These are phyloP conservation scores for Lepidurus couesii DNA, from an alignment of 1,140 invertebrate genomes.

Conservation along the genomic window DNA sequence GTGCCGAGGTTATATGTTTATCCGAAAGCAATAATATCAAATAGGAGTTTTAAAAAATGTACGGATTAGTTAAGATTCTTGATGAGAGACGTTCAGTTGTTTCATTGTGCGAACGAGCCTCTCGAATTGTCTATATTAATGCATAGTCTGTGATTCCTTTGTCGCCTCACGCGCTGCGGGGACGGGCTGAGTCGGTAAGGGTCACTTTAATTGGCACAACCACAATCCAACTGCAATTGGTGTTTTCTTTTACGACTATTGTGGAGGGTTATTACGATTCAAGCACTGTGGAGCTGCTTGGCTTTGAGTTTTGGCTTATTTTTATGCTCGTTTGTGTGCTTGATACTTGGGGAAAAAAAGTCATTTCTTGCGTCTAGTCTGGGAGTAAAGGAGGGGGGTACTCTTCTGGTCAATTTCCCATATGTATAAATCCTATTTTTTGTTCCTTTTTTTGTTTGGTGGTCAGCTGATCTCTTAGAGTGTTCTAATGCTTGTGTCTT, in stretches of 20 bases:
- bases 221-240: neutral
- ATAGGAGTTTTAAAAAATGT: no score
- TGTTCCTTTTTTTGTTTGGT: conserved; percentile 1
- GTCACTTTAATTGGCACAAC: neutral
- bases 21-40: no score
- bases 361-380: neutral
- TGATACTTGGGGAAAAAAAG: neutral
- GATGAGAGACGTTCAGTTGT: neutral
- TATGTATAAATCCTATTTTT: neutral
- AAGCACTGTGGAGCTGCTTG: no score
- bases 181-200: conserved; percentile 17
- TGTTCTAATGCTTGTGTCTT: conserved; percentile 21
- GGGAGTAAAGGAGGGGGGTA: neutral
- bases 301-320: neutral
- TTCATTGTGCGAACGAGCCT: neutral
- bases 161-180: conserved; percentile 16
- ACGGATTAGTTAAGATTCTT: neutral
- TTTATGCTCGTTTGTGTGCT: neutral
- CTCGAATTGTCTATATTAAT: conserved; percentile 14
- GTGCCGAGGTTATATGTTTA: no score
- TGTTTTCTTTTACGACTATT: neutral
- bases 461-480: neutral
- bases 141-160: conserved; percentile 18
- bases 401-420: neutral
- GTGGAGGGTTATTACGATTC: no score